Conservation (phyloP, 1,140 invertebrate genomes). For the Bombus impatiens region DNA sequence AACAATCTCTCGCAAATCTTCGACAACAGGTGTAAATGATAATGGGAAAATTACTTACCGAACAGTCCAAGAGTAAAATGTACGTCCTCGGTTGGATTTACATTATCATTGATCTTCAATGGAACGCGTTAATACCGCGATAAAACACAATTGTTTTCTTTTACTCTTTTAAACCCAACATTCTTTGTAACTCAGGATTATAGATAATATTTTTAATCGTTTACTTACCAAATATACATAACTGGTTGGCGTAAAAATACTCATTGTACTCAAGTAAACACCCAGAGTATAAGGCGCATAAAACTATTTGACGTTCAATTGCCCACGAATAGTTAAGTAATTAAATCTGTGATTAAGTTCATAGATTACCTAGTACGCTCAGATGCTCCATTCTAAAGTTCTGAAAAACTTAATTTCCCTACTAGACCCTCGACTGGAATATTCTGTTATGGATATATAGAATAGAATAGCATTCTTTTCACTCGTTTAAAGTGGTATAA, state of each 20-base stretch:
- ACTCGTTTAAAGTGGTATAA: background rate
- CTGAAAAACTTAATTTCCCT: background rate
- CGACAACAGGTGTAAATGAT: slow-evolving; percentile 87
- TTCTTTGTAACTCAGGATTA: slow-evolving; percentile 38
- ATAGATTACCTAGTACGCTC: background rate
- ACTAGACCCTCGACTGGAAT: too few relatives aligned
- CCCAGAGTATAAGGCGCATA: background rate
- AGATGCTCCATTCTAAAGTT: background rate
- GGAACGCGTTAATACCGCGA: background rate
- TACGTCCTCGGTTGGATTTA: background rate
- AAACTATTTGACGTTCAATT: background rate
- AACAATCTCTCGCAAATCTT: slow-evolving; percentile 81
- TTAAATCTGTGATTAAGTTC: background rate
- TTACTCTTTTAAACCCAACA: background rate
- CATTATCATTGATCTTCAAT: too few relatives aligned
- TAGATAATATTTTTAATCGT: background rate
- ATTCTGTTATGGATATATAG: too few relatives aligned
- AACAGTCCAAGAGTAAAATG: slow-evolving; percentile 79
- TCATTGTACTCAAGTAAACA: slow-evolving; percentile 19
- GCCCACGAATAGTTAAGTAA: background rate
- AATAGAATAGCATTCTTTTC: too few relatives aligned
- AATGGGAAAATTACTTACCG: slow-evolving; percentile 87
- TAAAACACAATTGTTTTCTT: background rate
- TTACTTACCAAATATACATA: slow-evolving; percentile 30
- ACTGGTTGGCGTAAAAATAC: slow-evolving; percentile 7